These are phyloP conservation scores for Phytoseiulus persimilis DNA, from an alignment of 2,888 invertebrate species.

Conservation along the genomic window DNA sequence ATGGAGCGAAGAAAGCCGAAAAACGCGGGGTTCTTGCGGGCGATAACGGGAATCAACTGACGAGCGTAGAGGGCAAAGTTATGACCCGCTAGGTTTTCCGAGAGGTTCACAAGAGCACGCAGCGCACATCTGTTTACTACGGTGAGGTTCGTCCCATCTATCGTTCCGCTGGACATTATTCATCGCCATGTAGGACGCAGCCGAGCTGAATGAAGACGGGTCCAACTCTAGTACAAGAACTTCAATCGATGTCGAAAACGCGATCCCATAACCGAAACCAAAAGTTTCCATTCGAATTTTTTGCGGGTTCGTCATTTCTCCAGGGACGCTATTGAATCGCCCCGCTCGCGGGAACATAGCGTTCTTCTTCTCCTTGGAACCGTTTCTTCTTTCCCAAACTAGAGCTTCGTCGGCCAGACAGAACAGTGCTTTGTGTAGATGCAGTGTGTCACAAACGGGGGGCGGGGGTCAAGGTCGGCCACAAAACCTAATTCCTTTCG, in stretches of 20 bases:
- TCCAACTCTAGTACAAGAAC: background rate
- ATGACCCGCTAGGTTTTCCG: background rate
- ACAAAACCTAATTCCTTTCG: conserved; percentile 23
- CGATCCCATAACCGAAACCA: no score
- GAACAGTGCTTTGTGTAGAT: no score
- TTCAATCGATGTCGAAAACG: no score
- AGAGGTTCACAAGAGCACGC: background rate
- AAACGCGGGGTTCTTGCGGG: background rate
- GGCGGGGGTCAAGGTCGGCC: no score
- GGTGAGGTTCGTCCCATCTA: background rate
- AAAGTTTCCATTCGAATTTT: no score
- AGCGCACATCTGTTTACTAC: background rate
- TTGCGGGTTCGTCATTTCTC: no score
- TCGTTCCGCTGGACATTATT: background rate
- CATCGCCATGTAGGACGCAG: background rate
- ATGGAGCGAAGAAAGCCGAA: background rate
- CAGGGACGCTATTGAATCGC: no score
- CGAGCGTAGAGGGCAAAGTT: background rate
- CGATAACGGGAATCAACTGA: background rate
- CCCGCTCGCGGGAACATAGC: no score
- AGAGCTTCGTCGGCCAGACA: no score
- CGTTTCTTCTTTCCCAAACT: no score
- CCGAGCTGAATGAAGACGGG: background rate
- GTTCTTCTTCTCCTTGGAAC: no score
- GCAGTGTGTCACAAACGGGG: no score